Evolutionary conservation across 2,888 invertebrate genomes (phyloP).

Genomic region (Andrena bicolor): DNA sequence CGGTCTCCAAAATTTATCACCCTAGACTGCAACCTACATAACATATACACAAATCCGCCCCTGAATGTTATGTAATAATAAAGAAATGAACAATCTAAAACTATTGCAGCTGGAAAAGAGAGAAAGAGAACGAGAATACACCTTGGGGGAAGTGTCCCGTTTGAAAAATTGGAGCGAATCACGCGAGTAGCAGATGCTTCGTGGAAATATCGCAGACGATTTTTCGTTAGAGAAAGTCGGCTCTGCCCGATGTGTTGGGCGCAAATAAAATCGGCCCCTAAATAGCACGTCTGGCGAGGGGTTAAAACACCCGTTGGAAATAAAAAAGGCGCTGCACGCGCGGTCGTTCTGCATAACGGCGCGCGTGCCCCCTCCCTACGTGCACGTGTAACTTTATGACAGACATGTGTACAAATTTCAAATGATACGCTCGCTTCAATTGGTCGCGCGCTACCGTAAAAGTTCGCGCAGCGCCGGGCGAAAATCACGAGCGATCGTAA

Average conservation of each 20-base stretch:
- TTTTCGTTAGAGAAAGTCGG: constrained; percentile 58
- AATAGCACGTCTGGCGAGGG: constrained; percentile 70
- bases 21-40: too few relatives aligned
- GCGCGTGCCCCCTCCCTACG: constrained; percentile 34
- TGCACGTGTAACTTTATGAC: constrained; percentile 53
- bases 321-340: constrained; percentile 62
- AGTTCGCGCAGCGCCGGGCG: constrained; percentile 2
- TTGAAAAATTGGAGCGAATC: too few relatives aligned
- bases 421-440: constrained; percentile 42
- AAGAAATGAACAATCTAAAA: too few relatives aligned
- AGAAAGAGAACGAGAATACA: not conserved
- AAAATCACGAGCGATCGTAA: constrained; percentile 12
- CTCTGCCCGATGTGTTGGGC: constrained; percentile 44
- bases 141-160: too few relatives aligned
- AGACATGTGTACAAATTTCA: constrained; percentile 55
- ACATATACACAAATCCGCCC: too few relatives aligned
- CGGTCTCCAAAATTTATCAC: too few relatives aligned
- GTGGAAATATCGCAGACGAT: constrained; percentile 47
- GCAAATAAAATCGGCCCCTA: constrained; percentile 70
- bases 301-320: constrained; percentile 62
- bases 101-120: too few relatives aligned
- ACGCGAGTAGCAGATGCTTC: constrained; percentile 18
- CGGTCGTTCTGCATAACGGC: constrained; percentile 58
- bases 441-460: constrained; percentile 27
- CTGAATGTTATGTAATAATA: too few relatives aligned